Conservation (phyloP, 2,888 invertebrate species). For the Polydrusus pterygomalis region DNA sequence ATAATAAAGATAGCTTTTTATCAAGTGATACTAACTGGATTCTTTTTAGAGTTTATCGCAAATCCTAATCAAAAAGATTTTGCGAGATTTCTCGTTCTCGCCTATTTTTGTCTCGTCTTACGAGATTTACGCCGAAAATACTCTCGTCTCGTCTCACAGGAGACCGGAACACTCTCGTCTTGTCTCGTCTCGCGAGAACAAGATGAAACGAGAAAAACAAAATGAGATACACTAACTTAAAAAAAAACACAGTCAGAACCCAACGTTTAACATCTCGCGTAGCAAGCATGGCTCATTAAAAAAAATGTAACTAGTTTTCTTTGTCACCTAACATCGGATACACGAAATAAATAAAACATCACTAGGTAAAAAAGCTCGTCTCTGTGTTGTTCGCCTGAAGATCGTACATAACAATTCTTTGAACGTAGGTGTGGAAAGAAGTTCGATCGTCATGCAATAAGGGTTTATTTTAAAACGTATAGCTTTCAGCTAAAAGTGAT, state of each 20-base stretch:
- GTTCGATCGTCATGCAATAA: slow-evolving; percentile 42
- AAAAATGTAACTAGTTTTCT: slow-evolving; percentile 46
- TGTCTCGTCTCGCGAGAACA: too few species aligned
- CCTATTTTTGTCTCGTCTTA: too few species aligned
- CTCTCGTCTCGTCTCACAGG: too few species aligned
- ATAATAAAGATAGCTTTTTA: too few species aligned
- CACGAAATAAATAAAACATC: slow-evolving; percentile 51
- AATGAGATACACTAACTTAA: too few species aligned
- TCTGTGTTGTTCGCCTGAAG: slow-evolving; percentile 33
- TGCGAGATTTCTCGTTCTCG: too few species aligned
- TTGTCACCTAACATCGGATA: slow-evolving; percentile 44
- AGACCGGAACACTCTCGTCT: too few species aligned
- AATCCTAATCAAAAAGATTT: too few species aligned
- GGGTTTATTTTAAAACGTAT: slow-evolving; percentile 39
- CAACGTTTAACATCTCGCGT: slow-evolving; percentile 27
- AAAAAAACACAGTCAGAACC: not conserved
- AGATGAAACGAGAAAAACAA: too few species aligned
- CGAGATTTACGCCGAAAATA: too few species aligned
- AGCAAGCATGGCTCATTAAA: slow-evolving; percentile 32
- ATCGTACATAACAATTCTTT: slow-evolving; percentile 41
- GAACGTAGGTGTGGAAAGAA: slow-evolving; percentile 46
- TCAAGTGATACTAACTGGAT: too few species aligned
- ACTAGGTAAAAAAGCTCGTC: slow-evolving; percentile 29
- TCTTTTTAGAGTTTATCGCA: too few species aligned
- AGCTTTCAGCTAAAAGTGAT: slow-evolving; percentile 17